Base-by-base conservation (phyloP, 2,888 invertebrate genomes). In the Hylaea fasciaria region DNA sequence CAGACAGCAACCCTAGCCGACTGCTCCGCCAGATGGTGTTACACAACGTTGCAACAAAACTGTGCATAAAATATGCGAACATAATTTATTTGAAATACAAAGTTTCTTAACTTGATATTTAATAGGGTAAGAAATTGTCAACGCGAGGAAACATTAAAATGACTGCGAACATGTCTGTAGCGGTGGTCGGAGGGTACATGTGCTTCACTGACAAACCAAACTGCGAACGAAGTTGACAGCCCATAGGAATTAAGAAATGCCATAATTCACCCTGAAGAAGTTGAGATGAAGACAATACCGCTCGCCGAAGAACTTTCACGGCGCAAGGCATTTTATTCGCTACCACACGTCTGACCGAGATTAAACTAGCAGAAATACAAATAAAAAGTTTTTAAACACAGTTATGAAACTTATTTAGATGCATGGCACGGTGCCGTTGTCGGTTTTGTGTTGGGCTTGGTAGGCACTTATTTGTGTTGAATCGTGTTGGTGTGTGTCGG, bases 21-120 rank as follows among this genome's bases (percentile, higher is more conserved):
- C 41, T 52, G 13, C 16, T 13, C 58, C 65, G 61, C 69, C 73
- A 71, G 72, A 69, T 73, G 69, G 65, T 58, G 43, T 64, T 61
- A 58, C 63, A 65, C 65, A 66, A 61, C 48, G 22, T 35, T 68
- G 68, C 66, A 64, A 41, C 35, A 35, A 55, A 48, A 41, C 47
- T 35, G 17, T 46, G 48, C 57, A 65, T 64, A 65, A 66, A 65
- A 69, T 69, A 69, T 65, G 57, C 46, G 54, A 57, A 65, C 61
- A 55, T 59, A 69, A 70, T 70, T 68, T 70, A 70, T 74, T 70
- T 68, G 64, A 52, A 70, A 16, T 48, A 62, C 60, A 64, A 71
- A 72, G 66, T 73, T 69, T 65, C 66, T 65, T 69, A 65, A 65
- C 56, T 62, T 60, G 64, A 64, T 57, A 65, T 58, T 62, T 62